Evolutionary conservation across 2,797 vertebrate species (phyloP).

Genomic region (Dicrostonyx torquatus): DNA sequence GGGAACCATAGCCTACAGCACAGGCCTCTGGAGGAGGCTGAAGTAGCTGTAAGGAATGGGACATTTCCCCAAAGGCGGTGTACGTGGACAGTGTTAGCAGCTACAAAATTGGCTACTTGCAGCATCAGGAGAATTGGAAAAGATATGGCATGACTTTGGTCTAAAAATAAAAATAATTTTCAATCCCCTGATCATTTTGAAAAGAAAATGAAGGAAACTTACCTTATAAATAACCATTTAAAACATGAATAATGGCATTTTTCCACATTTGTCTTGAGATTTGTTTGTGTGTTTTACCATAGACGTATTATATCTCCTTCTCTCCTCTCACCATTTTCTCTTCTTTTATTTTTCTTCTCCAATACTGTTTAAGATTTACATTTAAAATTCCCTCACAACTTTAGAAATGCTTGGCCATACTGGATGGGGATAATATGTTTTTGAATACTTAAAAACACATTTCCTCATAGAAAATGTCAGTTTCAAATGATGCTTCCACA

Average conservation of each 20-base stretch:
- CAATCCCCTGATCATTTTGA: slow-evolving; percentile 42
- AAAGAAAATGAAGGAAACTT: slow-evolving; percentile 21
- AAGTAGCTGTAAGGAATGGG: background rate
- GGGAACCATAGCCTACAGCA: slow-evolving; percentile 64
- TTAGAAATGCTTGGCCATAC: background rate
- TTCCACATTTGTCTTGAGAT: slow-evolving; percentile 4
- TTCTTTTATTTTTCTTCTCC: background rate
- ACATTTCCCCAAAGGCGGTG: slow-evolving; percentile 53
- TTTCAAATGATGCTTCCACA: background rate
- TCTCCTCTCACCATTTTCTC: background rate
- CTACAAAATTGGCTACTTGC: slow-evolving; percentile 58
- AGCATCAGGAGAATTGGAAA: slow-evolving; percentile 38
- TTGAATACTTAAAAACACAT: background rate
- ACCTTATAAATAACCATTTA: background rate
- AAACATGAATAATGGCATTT: background rate
- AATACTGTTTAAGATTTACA: slow-evolving; percentile 3
- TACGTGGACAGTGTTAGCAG: slow-evolving; percentile 49
- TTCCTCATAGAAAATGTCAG: background rate
- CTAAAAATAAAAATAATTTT: slow-evolving; percentile 64
- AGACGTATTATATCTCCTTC: background rate
- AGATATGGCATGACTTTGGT: slow-evolving; percentile 37
- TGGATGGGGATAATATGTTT: background rate
- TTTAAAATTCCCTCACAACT: background rate
- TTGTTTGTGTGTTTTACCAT: slow-evolving; percentile 19
- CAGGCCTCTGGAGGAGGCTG: slow-evolving; percentile 45